Base-by-base conservation (phyloP, 2,888 invertebrate species). In the Pecten maximus region DNA sequence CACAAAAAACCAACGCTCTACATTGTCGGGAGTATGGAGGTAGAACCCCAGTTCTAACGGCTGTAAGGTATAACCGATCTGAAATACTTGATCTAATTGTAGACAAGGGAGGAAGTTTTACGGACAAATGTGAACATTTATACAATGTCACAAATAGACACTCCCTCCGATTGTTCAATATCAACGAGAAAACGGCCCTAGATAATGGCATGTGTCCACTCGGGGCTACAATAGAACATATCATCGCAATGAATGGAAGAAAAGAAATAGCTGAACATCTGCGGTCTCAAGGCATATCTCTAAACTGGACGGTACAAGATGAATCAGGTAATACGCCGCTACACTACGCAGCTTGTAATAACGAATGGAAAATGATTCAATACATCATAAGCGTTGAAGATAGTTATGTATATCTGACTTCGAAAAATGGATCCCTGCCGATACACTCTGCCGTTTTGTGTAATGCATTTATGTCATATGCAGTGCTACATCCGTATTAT, bases 371-470 rank as follows among this genome's bases (percentile, higher is more conserved):
- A 74, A 74, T 35, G 28, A 28, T 74, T 8, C 10, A 35, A 0
- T 15, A 10, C 2, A 74, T 74, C 2, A 35, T 74, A 28, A 35
- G 12, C 2, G 12, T 10, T 28, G 74, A 23, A 35, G 35, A 74
- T 35, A 35, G 2, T 4, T 4, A 74, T 35, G 35, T 35, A 35
- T 35, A 35, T 74, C 0, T 74, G 35, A 12, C 28, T 23, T 1
- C 74, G 10, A 28, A 6, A 28, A 74, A 74, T 35, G 74, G 74
- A 10, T 74, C 74, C 0, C 74, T 74, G 74, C 28, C 74, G 35
- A 74, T 74, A 74, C 74, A 74, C 35, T 74, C 74, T 35, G 74
- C 74, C 28, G 35, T 74, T 74, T 35, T 74, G 28, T 74, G 74
- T 74, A 28, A 74, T 35, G 28, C 74, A 23, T 1, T 35, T 74